Conservation (phyloP, 2,888 invertebrate species). For the Harpagoxenus sublaevis region DNA sequence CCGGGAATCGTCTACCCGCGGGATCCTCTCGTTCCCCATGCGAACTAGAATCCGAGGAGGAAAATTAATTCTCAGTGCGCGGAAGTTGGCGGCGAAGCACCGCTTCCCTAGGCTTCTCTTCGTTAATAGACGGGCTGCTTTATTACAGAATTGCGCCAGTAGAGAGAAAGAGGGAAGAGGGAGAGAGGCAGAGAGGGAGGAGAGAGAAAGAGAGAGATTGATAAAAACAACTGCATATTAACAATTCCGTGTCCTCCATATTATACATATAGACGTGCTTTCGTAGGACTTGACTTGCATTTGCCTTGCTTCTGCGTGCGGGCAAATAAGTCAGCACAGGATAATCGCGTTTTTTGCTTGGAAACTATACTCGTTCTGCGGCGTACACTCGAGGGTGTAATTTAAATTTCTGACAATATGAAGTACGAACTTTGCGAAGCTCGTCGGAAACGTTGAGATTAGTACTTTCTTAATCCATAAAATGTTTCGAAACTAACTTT, state of each 20-base stretch:
- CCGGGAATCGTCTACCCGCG: slow-evolving; percentile 60
- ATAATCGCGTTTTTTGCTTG: slow-evolving; percentile 36
- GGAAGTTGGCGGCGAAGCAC: slow-evolving; percentile 47
- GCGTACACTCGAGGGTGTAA: slow-evolving; percentile 46
- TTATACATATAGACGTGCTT: not conserved
- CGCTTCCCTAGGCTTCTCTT: slow-evolving; percentile 48
- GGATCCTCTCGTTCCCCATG: slow-evolving; percentile 47
- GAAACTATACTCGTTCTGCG: slow-evolving; percentile 39
- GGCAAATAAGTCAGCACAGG: slow-evolving; percentile 26
- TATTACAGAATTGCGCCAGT: slow-evolving; percentile 39
- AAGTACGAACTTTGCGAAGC: slow-evolving; percentile 35
- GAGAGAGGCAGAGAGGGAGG: not conserved
- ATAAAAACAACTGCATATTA: slow-evolving; percentile 46
- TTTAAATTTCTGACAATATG: slow-evolving; percentile 44
- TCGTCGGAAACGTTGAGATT: slow-evolving; percentile 42
- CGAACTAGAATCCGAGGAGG: slow-evolving; percentile 54
- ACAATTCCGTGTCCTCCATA: slow-evolving; percentile 27
- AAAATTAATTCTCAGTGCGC: slow-evolving; percentile 58
- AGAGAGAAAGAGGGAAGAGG: not conserved
- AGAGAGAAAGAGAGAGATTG: not conserved
- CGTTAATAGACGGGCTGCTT: slow-evolving; percentile 47
- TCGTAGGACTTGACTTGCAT: slow-evolving; percentile 16
- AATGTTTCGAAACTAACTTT: slow-evolving; percentile 43
- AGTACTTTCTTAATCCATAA: slow-evolving; percentile 44
- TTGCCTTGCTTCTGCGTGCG: slow-evolving; percentile 10